phyloP scores from a whole-genome alignment of 2,797 vertebrate genomes.

The Rhynchonycteris naso region DNA sequence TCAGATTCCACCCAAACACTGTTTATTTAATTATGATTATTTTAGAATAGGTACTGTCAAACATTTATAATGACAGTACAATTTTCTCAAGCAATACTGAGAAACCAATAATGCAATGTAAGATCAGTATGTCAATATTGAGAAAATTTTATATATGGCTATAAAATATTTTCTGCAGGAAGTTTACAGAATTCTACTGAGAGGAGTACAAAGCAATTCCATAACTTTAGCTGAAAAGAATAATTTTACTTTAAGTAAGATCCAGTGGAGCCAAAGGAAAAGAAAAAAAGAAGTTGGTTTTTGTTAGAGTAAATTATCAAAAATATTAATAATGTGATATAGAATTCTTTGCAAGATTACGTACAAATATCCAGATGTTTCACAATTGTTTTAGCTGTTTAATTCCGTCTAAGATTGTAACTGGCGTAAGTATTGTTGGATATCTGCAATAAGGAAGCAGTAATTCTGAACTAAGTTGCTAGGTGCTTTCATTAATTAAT shows the following conservation, averaged over 20 bases:
- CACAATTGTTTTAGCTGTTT: neutral
- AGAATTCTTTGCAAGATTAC: neutral
- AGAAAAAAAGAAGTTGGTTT: neutral
- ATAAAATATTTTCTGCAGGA: neutral
- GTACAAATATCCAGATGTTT: neutral
- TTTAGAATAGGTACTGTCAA: slow-evolving; percentile 30
- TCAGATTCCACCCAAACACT: neutral
- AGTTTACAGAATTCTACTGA: neutral
- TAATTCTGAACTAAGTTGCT: neutral
- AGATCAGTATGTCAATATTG: neutral
- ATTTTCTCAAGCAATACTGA: neutral
- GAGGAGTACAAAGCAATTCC: neutral
- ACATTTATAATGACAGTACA: neutral
- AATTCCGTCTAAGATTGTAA: neutral
- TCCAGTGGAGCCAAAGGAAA: neutral
- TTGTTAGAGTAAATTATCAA: neutral
- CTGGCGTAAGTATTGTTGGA: neutral
- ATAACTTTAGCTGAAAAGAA: neutral
- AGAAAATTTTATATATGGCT: neutral
- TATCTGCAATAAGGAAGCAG: neutral
- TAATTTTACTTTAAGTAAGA: slow-evolving; percentile 22
- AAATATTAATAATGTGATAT: neutral
- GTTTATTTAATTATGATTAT: neutral
- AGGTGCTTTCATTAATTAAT: neutral
- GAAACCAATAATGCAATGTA: neutral